Evolutionary conservation across 1,140 invertebrate genomes (phyloP).

Genomic region (Drosophila malerkotliana): DNA sequence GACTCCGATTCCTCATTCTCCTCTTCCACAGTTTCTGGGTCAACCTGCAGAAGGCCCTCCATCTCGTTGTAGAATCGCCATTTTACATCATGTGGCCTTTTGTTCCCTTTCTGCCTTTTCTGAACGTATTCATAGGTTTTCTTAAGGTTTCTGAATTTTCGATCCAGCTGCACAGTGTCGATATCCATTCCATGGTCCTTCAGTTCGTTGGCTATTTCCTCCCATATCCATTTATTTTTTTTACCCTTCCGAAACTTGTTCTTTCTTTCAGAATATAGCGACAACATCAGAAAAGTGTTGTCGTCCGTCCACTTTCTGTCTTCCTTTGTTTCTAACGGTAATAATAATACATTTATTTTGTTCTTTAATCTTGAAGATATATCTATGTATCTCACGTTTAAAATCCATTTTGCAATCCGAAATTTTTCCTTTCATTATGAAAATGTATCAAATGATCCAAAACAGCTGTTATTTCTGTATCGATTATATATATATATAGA

Average conservation of each 20-base stretch:
- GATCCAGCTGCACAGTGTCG: conserved; percentile 23
- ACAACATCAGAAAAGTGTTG: conserved; percentile 10
- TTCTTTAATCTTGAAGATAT: too few relatives aligned
- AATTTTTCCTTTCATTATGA: too few relatives aligned
- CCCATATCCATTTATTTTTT: conserved; percentile 26
- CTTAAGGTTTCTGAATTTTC: conserved; percentile 35
- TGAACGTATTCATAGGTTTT: conserved; percentile 23
- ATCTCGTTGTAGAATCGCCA: conserved; percentile 29
- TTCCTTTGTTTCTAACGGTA: neutral
- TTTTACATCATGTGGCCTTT: neutral
- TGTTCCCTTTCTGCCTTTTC: conserved; percentile 1
- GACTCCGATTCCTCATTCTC: neutral
- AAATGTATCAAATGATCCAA: too few relatives aligned
- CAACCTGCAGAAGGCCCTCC: conserved; percentile 5
- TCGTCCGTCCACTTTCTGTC: conserved; percentile 15
- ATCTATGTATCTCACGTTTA: too few relatives aligned
- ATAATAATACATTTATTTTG: too few relatives aligned
- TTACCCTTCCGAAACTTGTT: conserved; percentile 5
- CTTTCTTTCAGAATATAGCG: conserved; percentile 2
- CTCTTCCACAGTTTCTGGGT: neutral
- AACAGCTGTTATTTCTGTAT: too few relatives aligned
- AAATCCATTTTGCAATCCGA: neutral
- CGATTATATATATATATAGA: too few relatives aligned
- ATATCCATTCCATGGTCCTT: conserved; percentile 13
- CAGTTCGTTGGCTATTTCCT: conserved; percentile 8